Evolutionary conservation across 2,888 invertebrate genomes (phyloP).

Genomic region (Meteorus colon): DNA sequence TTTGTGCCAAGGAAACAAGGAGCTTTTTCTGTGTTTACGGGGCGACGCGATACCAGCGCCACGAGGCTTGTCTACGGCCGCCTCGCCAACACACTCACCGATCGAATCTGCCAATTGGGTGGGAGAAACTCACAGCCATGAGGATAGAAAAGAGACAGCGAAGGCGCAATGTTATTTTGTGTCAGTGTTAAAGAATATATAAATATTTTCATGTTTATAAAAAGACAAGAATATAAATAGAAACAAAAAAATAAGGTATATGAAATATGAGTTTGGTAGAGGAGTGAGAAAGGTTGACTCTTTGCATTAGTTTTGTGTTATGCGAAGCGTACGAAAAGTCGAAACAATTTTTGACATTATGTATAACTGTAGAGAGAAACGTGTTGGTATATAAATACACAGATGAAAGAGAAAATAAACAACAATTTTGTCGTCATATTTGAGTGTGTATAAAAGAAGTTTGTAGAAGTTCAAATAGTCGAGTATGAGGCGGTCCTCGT

Average conservation of each 20-base stretch:
- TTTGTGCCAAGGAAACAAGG: constrained; percentile 29
- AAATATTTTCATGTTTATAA: constrained; percentile 3
- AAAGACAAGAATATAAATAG: not conserved
- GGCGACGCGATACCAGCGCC: constrained; percentile 62
- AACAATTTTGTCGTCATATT: not conserved
- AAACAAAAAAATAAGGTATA: not conserved
- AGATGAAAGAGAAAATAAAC: not conserved
- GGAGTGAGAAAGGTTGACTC: not conserved
- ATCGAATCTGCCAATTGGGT: constrained; percentile 42
- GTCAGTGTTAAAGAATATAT: not conserved
- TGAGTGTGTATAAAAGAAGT: not conserved
- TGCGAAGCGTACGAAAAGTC: not conserved
- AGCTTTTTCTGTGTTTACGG: constrained; percentile 59
- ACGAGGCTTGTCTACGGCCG: constrained; percentile 44
- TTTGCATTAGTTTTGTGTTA: not conserved
- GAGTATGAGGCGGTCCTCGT: not conserved
- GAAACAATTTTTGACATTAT: not conserved
- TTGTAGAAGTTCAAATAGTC: not conserved
- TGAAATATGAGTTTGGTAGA: not conserved
- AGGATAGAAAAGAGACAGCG: not conserved
- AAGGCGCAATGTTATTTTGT: not conserved
- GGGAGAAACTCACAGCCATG: constrained; percentile 2
- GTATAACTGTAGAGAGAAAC: not conserved
- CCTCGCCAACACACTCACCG: constrained; percentile 42
- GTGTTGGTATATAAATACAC: not conserved